Evolutionary conservation across 2,797 vertebrate genomes (phyloP).

Genomic region (Gymnothorax reevesii): DNA sequence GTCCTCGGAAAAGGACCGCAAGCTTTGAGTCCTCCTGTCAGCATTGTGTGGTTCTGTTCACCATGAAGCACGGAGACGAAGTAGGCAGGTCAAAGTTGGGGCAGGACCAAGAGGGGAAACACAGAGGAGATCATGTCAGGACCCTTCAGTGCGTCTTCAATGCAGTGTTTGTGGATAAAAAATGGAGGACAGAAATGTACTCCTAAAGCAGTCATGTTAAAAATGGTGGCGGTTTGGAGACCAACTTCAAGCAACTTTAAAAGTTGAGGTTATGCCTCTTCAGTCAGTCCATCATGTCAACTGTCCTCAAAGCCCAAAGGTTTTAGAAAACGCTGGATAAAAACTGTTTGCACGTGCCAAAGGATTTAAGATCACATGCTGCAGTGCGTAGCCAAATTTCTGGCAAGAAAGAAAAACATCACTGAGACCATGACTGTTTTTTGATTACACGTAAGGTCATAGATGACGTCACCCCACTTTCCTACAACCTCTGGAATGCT

Average conservation of each 20-base stretch:
- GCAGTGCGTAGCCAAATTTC: conserved; percentile 77
- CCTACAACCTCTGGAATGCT: conserved; percentile 69
- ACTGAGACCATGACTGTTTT: conserved; percentile 63
- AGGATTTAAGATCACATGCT: conserved; percentile 71
- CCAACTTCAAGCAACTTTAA: conserved; percentile 74
- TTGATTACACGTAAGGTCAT: conserved; percentile 61
- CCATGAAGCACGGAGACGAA: conserved; percentile 80
- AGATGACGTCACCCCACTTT: conserved; percentile 72
- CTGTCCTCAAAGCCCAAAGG: conserved; percentile 56
- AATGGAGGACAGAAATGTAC: conserved; percentile 48
- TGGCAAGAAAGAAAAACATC: conserved; percentile 75
- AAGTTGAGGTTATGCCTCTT: conserved; percentile 68
- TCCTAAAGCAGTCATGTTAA: conserved; percentile 69
- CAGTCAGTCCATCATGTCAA: conserved; percentile 63
- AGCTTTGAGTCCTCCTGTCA: conserved; percentile 78
- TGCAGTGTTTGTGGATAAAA: conserved; percentile 36
- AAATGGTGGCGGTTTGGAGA: conserved; percentile 63
- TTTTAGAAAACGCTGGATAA: conserved; percentile 67
- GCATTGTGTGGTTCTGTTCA: conserved; percentile 78
- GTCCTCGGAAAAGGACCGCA: conserved; percentile 72
- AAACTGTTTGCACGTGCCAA: conserved; percentile 68
- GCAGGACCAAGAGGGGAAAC: conserved; percentile 86
- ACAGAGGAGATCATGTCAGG: conserved; percentile 78
- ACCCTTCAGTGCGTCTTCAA: conserved; percentile 76
- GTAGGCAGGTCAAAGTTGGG: conserved; percentile 92